These are phyloP conservation scores for Vulpes ferrilata DNA, from an alignment of 2,113 vertebrate species.

Conservation along the genomic window DNA sequence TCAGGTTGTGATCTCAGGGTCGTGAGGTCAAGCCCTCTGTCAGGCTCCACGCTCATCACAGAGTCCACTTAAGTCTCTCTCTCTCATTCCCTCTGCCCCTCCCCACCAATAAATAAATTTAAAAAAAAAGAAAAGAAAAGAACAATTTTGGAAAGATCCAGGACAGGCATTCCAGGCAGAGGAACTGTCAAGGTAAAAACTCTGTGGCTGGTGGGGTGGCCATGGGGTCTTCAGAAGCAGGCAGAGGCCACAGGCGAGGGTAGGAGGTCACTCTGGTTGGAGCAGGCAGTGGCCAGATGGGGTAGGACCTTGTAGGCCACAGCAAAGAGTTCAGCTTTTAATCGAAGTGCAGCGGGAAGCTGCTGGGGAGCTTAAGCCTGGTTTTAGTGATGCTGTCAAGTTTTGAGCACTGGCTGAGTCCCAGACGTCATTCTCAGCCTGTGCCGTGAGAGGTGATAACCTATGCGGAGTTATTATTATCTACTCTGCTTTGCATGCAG, in stretches of 20 bases:
- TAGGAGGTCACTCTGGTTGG: rapidly evolving
- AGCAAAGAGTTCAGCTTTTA: not conserved
- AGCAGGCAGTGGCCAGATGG: not conserved
- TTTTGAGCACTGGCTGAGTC: not conserved
- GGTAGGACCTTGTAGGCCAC: not conserved
- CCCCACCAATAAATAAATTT: not conserved
- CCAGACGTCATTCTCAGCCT: not conserved
- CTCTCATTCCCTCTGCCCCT: not conserved
- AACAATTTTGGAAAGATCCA: not conserved
- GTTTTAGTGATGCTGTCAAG: rapidly evolving
- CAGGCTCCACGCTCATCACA: not conserved
- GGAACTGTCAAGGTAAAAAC: not conserved
- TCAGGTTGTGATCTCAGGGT: not conserved
- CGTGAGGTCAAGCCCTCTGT: not conserved
- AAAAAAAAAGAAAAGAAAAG: not conserved
- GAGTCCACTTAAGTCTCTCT: not conserved
- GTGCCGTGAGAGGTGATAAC: not conserved
- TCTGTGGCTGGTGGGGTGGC: rapidly evolving
- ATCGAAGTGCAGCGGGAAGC: not conserved
- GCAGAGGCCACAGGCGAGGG: rapidly evolving
- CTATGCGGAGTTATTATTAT: not conserved
- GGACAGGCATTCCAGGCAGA: not conserved
- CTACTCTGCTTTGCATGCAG: not conserved
- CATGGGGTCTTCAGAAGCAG: not conserved
- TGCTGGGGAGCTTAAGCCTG: not conserved